Evolutionary conservation across 1,140 invertebrate genomes (phyloP).

Genomic region (Stenopsyche tienmushanensis): DNA sequence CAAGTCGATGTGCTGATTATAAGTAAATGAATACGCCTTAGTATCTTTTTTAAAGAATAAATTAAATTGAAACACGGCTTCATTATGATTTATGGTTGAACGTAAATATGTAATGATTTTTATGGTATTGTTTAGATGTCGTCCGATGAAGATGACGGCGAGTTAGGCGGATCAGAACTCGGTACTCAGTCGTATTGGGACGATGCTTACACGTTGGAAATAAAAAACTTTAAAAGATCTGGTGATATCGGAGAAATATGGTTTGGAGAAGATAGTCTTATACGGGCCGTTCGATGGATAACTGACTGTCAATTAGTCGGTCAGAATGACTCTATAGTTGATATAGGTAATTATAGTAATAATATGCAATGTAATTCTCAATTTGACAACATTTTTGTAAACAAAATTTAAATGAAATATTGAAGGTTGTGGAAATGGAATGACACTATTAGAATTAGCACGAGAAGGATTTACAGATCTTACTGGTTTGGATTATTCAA

Average conservation of each 20-base stretch:
- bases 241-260: slow-evolving; percentile 91
- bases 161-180: slow-evolving; percentile 72
- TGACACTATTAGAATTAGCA: slow-evolving; percentile 75
- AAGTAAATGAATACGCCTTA: too few species aligned
- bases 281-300: slow-evolving; percentile 71
- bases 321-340: slow-evolving; percentile 59
- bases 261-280: slow-evolving; percentile 84
- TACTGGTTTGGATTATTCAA: slow-evolving; percentile 82
- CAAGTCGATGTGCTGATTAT: too few species aligned
- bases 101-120: too few species aligned
- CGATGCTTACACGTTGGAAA: slow-evolving; percentile 74
- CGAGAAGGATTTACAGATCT: slow-evolving; percentile 73
- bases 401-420: slow-evolving; percentile 4
- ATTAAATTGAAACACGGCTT: too few species aligned
- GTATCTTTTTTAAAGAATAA: too few species aligned
- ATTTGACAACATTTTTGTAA: too few species aligned
- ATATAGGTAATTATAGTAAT: slow-evolving; percentile 57
- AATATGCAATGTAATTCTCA: too few species aligned
- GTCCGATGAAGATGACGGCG: slow-evolving; percentile 46
- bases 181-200: slow-evolving; percentile 88
- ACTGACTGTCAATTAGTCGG: slow-evolving; percentile 48
- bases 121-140: not conserved
- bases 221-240: slow-evolving; percentile 77
- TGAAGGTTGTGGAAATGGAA: slow-evolving; percentile 90
- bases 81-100: too few species aligned